These are phyloP conservation scores for Gopherus evgoodei DNA, from an alignment of 2,113 vertebrate species.

Conservation along the genomic window DNA sequence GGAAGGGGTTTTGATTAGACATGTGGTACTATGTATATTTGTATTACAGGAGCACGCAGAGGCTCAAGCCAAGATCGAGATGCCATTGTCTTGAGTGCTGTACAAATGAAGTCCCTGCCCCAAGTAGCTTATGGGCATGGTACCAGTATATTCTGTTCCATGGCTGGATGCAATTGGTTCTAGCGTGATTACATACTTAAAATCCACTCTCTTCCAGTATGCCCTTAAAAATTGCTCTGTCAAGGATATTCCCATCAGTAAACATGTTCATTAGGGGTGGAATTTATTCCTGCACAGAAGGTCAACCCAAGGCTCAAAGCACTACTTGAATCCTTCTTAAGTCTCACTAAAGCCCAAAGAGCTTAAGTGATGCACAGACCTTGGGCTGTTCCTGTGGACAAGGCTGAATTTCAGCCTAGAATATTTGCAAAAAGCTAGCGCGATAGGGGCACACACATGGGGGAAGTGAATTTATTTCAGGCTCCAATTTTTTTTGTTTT, in stretches of 20 bases:
- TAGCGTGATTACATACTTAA: neutral
- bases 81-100: neutral
- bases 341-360: neutral
- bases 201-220: rapidly evolving
- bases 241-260: neutral
- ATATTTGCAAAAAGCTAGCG: neutral
- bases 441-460: neutral
- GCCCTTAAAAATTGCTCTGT: neutral
- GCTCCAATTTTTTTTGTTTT: neutral
- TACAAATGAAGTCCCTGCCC: neutral
- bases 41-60: neutral
- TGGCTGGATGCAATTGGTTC: neutral
- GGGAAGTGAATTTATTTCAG: neutral
- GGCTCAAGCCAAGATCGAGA: neutral
- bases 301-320: neutral
- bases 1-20: neutral
- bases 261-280: neutral
- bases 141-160: neutral
- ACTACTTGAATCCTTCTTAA: neutral
- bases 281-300: neutral
- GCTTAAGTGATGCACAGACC: rapidly evolving
- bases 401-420: neutral
- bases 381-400: neutral
- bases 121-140: neutral
- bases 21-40: neutral